Evolutionary conservation across 2,888 invertebrate genomes (phyloP).

Genomic region (Hypercompe scribonia): DNA sequence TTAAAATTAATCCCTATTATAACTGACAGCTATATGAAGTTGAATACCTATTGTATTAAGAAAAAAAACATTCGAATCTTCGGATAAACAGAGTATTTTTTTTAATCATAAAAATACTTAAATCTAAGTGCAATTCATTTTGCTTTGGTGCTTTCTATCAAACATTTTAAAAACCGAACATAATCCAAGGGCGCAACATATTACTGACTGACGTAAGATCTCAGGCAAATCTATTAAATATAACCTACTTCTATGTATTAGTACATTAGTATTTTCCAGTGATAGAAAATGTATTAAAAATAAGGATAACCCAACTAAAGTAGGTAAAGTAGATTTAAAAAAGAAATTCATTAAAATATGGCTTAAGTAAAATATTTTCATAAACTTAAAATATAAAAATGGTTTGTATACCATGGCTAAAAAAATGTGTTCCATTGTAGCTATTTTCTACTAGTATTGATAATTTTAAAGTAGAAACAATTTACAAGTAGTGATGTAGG

Average conservation of each 20-base stretch:
- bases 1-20: background rate
- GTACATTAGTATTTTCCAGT: slow-evolving; percentile 39
- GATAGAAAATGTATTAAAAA: slow-evolving; percentile 41
- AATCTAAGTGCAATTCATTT: slow-evolving; percentile 26
- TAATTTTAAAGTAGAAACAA: slow-evolving; percentile 30
- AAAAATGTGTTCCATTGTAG: slow-evolving; percentile 48
- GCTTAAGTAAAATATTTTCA: slow-evolving; percentile 36
- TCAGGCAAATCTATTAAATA: slow-evolving; percentile 59
- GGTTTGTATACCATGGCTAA: slow-evolving; percentile 27
- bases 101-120: slow-evolving; percentile 18
- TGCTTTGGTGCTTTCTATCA: slow-evolving; percentile 41
- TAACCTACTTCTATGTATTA: slow-evolving; percentile 56
- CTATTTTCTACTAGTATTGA: slow-evolving; percentile 42
- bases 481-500: slow-evolving; percentile 39
- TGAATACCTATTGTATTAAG: background rate
- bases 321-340: slow-evolving; percentile 11
- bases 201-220: slow-evolving; percentile 68
- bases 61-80: background rate
- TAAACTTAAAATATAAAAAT: slow-evolving; percentile 27
- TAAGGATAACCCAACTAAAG: slow-evolving; percentile 29
- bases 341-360: slow-evolving; percentile 21
- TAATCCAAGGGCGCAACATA: slow-evolving; percentile 21
- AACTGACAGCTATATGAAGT: background rate
- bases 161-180: slow-evolving; percentile 20
- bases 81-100: slow-evolving; percentile 17